Evolutionary conservation across 2,888 invertebrate species (phyloP).

Genomic region (Hydroisotoma schaefferi): DNA sequence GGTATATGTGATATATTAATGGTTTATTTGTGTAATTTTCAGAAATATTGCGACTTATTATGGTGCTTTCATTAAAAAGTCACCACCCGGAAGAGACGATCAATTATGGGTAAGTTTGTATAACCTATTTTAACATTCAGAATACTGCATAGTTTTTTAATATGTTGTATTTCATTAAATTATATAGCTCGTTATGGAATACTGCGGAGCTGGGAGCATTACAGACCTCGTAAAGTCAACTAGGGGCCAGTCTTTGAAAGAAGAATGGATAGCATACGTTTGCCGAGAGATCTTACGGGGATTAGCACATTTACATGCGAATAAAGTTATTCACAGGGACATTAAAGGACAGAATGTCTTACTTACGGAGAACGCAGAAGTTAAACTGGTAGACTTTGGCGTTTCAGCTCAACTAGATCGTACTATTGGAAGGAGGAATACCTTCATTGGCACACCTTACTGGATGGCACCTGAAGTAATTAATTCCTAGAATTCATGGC

Average conservation of each 20-base stretch:
- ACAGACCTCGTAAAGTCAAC: slow-evolving; percentile 99
- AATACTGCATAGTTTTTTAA: neutral
- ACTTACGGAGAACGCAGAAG: slow-evolving; percentile 98
- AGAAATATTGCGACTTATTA: slow-evolving; percentile 99
- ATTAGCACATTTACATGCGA: slow-evolving; percentile 93
- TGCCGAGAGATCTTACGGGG: slow-evolving; percentile 94
- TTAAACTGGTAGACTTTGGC: slow-evolving; percentile 69
- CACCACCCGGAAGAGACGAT: slow-evolving; percentile 97
- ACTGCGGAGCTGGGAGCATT: slow-evolving; percentile 98
- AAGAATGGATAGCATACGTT: slow-evolving; percentile 99
- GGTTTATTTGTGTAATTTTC: too few relatives aligned
- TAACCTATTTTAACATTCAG: neutral
- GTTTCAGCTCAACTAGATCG: slow-evolving; percentile 86
- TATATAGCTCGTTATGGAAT: slow-evolving; percentile 89
- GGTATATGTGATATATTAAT: too few relatives aligned
- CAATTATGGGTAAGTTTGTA: slow-evolving; percentile 75
- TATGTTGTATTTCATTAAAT: slow-evolving; percentile 1
- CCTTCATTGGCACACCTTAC: slow-evolving; percentile 94
- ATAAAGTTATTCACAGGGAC: slow-evolving; percentile 99
- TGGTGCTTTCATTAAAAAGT: slow-evolving; percentile 99
- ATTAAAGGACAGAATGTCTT: slow-evolving; percentile 99
- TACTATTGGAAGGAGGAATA: slow-evolving; percentile 97
- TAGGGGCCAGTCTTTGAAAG: slow-evolving; percentile 95
- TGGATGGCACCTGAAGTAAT: slow-evolving; percentile 94
- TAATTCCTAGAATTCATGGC: neutral